Evolutionary conservation across 2,113 vertebrate species (phyloP), one percentile per base, ranked within the genome.

Genomic region (Mobula birostris): DNA sequence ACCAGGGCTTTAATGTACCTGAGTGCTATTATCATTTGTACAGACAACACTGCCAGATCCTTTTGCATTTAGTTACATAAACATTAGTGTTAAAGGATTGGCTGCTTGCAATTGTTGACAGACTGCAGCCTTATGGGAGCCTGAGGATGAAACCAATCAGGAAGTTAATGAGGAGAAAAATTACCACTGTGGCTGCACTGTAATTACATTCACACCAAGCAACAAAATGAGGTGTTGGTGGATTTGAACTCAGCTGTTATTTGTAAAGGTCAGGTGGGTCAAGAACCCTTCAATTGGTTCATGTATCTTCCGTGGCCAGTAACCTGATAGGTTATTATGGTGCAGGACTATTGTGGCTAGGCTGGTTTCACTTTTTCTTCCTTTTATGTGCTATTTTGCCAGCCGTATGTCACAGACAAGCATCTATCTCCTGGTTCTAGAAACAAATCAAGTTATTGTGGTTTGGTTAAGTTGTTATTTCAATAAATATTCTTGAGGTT

Each of bases 151-250:
- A 99, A 99, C 98, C 98, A 99, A 99, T 99, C 98, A 98, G 97
- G 97, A 99, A 99, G 98, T 99, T 99, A 99, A 99, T 99, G 98
- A 98, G 98, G 98, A 98, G 98, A 98, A 97, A 99, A 99, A 99
- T 99, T 96, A 97, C 98, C 97, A 96, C 95, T 96, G 96, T 96
- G 96, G 96, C 96, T 97, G 98, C 95, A 94, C 96, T 96, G 98
- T 98, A 98, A 98, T 98, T 98, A 97, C 97, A 97, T 97, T 97
- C 96, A 96, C 94, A 93, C 96, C 95, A 96, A 96, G 96, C 95
- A 96, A 94, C 97, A 96, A 96, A 96, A 96, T 97, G 96, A 96
- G 96, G 95, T 96, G 95, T 96, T 96, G 96, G 95, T 96, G 96
- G 95, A 95, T 96, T 96, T 96, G 94, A 95, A 96, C 96, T 97